Evolutionary conservation across 2,888 invertebrate genomes (phyloP), one percentile per base, ranked within the genome.

Genomic region (Matsumyia berberina): DNA sequence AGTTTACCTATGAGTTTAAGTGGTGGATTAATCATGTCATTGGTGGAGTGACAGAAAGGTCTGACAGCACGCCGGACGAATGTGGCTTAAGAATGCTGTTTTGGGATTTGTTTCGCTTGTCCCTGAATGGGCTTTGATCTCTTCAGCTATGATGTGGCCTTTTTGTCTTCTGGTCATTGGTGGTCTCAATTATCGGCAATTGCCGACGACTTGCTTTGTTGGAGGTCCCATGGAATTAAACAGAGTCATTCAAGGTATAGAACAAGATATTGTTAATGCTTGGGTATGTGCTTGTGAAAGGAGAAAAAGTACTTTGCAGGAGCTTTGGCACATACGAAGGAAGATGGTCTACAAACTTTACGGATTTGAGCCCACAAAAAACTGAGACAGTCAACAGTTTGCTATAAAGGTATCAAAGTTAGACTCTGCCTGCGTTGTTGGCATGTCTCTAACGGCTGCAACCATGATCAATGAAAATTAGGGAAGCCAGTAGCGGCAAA

Each of bases 1-100:
- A 74, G 44, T 62, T 80, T 80, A 33, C 74, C 74, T 85, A 80
- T 70, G 85, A 70, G 46, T 70, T 85, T 74, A 85, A 85, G 79
- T 76, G 85, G 85, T 74, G 85, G 85, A 85, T 85, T 80, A 85
- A 80, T 70, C 85, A 70, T 85, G 79, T 80, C 85, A 76, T 73
- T 78, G 72, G 49, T 19, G 31, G 78, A 67, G 39, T 78, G 82
- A 78, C 82, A 78, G 78, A 72, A 73, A 72, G 72, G 72, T 72
- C 49, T 72, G 70, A 70, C 70, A 70, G 5, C 49, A 12, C 12
- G 46, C 17, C 42, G 51, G 55, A 44, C 15, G 42, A 42, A 44
- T 78, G 49, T 49, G 62, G 33, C 53, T 67, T 39, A 57, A 60
- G 82, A 82, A 82, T 66, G 76, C 82, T 53, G 76, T 76, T 60